A percentile compares a stretch with the other conserved stretches of the same genome.
Conservation (phyloP, 1,140 invertebrate genomes). For the Diabrotica undecimpunctata region DNA sequence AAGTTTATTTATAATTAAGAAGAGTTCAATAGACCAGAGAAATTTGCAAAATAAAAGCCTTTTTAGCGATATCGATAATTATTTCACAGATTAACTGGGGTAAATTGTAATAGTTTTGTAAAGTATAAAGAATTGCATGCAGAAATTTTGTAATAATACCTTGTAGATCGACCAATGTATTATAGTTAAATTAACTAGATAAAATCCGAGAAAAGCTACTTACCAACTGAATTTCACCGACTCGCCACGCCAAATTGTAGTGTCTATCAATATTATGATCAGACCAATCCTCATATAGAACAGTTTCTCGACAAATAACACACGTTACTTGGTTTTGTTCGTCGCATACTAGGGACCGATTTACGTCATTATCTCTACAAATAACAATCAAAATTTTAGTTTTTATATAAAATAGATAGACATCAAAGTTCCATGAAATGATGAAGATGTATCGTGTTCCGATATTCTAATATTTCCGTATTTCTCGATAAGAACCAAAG, state of each 20-base stretch:
- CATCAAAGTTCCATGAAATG: too few species aligned
- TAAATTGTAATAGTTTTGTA: not conserved
- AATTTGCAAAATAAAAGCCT: too few species aligned
- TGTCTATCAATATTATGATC: slow-evolving; percentile 21
- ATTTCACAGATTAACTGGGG: too few species aligned
- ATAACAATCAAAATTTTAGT: not conserved
- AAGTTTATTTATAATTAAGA: slow-evolving; percentile 6
- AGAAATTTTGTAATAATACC: not conserved
- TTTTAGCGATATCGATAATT: too few species aligned
- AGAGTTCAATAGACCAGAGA: not conserved
- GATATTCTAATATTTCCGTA: too few species aligned
- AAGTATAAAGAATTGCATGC: not conserved
- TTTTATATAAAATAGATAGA: not conserved
- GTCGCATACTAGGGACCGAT: not conserved
- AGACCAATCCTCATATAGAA: slow-evolving; percentile 20
- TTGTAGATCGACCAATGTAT: not conserved
- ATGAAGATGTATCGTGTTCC: too few species aligned
- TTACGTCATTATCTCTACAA: too few species aligned
- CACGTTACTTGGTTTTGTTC: slow-evolving; percentile 21
- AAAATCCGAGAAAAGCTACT: slow-evolving; percentile 4
- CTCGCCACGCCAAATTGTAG: slow-evolving; percentile 25
- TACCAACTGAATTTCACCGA: slow-evolving; percentile 18
- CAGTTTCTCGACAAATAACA: slow-evolving; percentile 21
- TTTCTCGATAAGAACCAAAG: too few species aligned
- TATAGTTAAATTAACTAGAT: not conserved